Evolutionary conservation across 2,797 vertebrate species (phyloP).

Genomic region (Apogon hyalosoma): DNA sequence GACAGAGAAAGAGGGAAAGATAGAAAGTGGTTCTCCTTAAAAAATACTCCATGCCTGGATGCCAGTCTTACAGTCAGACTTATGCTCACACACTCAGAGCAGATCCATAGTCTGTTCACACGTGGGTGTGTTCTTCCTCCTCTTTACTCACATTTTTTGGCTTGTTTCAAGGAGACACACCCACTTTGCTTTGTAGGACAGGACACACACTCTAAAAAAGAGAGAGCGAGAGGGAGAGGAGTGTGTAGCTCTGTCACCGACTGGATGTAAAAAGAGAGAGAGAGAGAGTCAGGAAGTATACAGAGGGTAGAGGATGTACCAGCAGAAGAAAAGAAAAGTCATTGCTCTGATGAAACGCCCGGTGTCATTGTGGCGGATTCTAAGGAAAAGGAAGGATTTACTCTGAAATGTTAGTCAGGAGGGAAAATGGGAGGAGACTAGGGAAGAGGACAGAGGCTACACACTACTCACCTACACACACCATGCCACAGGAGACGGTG

Average conservation of each 20-base stretch:
- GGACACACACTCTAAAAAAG: slow-evolving; percentile 46
- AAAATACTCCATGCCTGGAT: slow-evolving; percentile 7
- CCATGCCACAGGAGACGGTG: slow-evolving; percentile 26
- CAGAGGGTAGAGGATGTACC: slow-evolving; percentile 8
- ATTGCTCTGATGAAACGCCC: background rate
- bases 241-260: slow-evolving; percentile 44
- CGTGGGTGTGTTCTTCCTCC: slow-evolving; percentile 82
- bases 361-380: background rate
- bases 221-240: slow-evolving; percentile 18
- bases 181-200: slow-evolving; percentile 76
- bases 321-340: background rate
- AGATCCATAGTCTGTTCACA: slow-evolving; percentile 49
- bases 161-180: slow-evolving; percentile 72
- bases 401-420: slow-evolving; percentile 1
- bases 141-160: slow-evolving; percentile 54
- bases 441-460: slow-evolving; percentile 6
- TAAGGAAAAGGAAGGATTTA: slow-evolving; percentile 20
- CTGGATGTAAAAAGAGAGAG: slow-evolving; percentile 10
- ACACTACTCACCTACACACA: slow-evolving; percentile 3
- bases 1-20: slow-evolving; percentile 35
- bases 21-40: slow-evolving; percentile 2
- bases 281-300: slow-evolving; percentile 30
- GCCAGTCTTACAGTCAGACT: slow-evolving; percentile 13
- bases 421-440: slow-evolving; percentile 11
- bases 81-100: slow-evolving; percentile 13